Conservation (phyloP, 2,113 vertebrate species). For the Saimiri boliviensis region DNA sequence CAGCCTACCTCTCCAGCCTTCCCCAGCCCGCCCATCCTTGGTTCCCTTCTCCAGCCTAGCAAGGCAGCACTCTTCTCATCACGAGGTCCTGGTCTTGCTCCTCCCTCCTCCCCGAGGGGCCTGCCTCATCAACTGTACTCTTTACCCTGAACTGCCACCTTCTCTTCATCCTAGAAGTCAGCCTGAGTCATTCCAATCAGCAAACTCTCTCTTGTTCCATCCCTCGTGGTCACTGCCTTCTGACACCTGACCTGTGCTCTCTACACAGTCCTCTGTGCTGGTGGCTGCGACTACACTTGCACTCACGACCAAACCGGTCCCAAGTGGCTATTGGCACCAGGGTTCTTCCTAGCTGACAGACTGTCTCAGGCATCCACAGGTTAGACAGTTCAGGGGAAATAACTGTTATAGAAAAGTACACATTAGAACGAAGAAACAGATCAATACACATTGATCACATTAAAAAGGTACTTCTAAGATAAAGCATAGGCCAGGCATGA, state of each 20-base stretch:
- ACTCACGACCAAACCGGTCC: not conserved
- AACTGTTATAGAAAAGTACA: not conserved
- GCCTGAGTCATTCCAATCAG: not conserved
- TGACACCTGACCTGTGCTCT: rapidly evolving
- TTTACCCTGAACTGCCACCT: not conserved
- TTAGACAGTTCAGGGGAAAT: not conserved
- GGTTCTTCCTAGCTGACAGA: not conserved
- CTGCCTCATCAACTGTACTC: not conserved
- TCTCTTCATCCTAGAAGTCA: not conserved
- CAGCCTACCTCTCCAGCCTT: too few species aligned
- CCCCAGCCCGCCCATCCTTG: not conserved
- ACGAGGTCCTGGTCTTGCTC: not conserved
- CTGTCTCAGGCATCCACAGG: not conserved
- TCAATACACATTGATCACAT: not conserved
- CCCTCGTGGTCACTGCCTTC: not conserved
- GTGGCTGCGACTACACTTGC: too few species aligned
- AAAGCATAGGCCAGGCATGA: not conserved
- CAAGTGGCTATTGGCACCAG: not conserved
- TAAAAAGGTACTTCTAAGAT: not conserved
- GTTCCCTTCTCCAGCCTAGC: not conserved
- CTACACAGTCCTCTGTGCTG: not conserved
- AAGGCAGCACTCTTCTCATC: not conserved
- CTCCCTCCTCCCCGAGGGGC: not conserved
- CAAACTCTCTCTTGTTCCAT: not conserved
- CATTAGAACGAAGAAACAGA: not conserved